Evolutionary conservation across 2,797 vertebrate genomes (phyloP).

Genomic region (Lacerta agilis): DNA sequence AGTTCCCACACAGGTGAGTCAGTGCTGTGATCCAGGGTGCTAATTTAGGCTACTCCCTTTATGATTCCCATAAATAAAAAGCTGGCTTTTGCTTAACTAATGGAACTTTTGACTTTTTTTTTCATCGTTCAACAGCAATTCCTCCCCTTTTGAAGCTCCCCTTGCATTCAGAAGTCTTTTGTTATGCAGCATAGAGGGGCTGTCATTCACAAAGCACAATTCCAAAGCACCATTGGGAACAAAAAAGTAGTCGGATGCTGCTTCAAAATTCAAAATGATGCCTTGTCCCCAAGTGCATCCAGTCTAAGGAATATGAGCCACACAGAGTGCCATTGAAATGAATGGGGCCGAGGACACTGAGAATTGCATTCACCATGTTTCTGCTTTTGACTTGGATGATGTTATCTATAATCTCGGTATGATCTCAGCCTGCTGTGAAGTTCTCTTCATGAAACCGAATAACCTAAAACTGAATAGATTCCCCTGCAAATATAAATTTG

Average conservation of each 20-base stretch:
- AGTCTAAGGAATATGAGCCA: neutral
- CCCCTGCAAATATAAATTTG: constrained; percentile 20
- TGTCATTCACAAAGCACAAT: neutral
- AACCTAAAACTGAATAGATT: constrained; percentile 2
- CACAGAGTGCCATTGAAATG: neutral
- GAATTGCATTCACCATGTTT: neutral
- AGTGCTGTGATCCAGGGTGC: neutral
- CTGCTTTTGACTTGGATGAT: neutral
- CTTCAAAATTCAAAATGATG: neutral
- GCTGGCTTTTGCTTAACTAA: neutral
- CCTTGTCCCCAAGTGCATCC: too few species aligned
- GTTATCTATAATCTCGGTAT: neutral
- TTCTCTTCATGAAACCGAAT: neutral
- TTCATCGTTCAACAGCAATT: neutral
- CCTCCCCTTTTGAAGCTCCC: neutral
- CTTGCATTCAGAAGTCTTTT: neutral
- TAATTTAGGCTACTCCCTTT: neutral
- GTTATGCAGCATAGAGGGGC: neutral
- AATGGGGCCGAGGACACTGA: too few species aligned
- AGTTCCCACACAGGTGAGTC: neutral
- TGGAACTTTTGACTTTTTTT: too few species aligned
- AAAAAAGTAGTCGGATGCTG: neutral
- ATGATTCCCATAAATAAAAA: neutral
- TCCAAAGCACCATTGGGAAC: neutral
- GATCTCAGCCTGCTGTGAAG: neutral